Evolutionary conservation across 2,797 vertebrate species (phyloP), one percentile per base, ranked within the genome.

Genomic region (Enteromius thamalakanensis): DNA sequence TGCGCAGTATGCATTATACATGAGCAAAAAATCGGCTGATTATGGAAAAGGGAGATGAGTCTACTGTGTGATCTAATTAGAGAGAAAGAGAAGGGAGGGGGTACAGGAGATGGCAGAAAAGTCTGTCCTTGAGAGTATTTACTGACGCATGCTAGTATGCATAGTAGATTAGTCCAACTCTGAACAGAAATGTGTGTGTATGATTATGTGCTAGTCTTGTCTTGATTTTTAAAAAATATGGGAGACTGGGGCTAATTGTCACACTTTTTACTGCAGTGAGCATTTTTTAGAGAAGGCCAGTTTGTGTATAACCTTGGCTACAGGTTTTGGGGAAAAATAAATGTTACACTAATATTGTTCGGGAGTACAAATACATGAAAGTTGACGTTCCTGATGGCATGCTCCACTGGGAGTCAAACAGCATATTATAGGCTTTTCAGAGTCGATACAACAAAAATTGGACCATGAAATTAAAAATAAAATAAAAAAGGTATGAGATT

Each of bases 21-120:
- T 96, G 69, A 87, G 87, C 93, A 94, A 93, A 86, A 96, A 93
- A 79, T 67, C 81, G 91, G 94, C 94, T 96, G 95, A 96, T 95
- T 94, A 95, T 96, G 95, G 95, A 96, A 96, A 95, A 95, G 93
- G 94, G 94, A 94, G 96, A 96, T 96, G 95, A 96, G 96, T 96
- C 96, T 95, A 95, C 95, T 94, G 95, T 96, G 95, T 96, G 96
- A 96, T 96, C 95, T 96, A 96, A 96, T 96, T 96, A 96, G 95
- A 86, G 83, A 83, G 74, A 79, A 42, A 23, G 12, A n/a, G 21
- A 51, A 69, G 69, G 76, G 47, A 83, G 47, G 26, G 55, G 14
- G 65, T 42, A 11, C 47, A 26, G 79, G 82, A 84, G 76, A 82
- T 49, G 76, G 76, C 42, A 79, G 70, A 83, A 84, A 84, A 58